phyloP scores from a whole-genome alignment of 2,888 invertebrate genomes.

The Pristionchus exspectatus region DNA sequence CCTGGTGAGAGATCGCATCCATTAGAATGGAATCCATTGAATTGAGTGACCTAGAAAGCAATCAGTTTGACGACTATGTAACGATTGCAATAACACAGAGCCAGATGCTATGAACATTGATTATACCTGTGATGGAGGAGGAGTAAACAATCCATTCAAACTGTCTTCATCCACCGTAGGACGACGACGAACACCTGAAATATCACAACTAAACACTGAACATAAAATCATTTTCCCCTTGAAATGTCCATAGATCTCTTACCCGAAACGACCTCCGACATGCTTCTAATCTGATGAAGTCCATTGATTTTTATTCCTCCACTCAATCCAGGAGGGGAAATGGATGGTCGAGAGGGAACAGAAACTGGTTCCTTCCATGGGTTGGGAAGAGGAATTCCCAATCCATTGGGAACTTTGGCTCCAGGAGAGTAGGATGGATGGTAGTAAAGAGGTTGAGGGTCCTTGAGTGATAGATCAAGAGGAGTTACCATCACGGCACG shows the following conservation, averaged over 20 bases:
- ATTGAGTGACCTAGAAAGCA: background rate
- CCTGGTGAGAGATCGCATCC: conserved; percentile 45
- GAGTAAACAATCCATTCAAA: conserved; percentile 20
- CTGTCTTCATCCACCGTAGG: background rate
- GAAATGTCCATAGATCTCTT: background rate
- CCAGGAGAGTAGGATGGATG: conserved; percentile 37
- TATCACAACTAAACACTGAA: background rate
- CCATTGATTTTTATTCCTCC: background rate
- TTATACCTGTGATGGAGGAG: conserved; percentile 13
- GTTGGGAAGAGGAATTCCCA: background rate
- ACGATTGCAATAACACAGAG: background rate
- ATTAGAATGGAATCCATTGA: conserved; percentile 47
- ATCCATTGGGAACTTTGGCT: conserved; percentile 9
- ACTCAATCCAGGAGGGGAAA: conserved; percentile 44
- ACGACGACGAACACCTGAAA: conserved; percentile 18
- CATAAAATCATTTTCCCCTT: background rate
- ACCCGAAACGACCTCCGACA: conserved; percentile 46
- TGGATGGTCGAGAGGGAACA: background rate
- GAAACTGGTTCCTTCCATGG: conserved; percentile 21
- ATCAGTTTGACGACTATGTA: background rate
- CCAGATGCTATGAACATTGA: background rate
- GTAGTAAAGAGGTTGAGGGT: background rate
- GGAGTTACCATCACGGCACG: conserved; percentile 53
- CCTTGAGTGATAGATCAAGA: background rate
- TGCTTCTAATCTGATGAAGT: background rate